Conservation (phyloP, 2,113 vertebrate species). For the Ammodytes dubius region DNA sequence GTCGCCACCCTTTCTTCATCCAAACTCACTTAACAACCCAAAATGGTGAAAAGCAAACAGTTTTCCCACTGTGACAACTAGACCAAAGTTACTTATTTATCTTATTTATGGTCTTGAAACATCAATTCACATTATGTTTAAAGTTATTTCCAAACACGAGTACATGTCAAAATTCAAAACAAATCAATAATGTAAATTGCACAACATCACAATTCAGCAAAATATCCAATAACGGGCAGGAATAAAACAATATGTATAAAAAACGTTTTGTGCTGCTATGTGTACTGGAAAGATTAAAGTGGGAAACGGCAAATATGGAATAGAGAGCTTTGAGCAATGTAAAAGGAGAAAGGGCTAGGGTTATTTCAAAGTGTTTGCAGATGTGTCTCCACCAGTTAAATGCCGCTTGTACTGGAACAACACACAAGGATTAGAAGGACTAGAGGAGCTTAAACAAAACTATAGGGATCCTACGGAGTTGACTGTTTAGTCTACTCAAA, state of each 20-base stretch:
- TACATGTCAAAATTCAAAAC: constrained; percentile 2
- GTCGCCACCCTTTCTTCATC: constrained; percentile 57
- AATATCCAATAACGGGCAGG: not conserved
- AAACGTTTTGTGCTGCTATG: not conserved
- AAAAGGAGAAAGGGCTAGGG: constrained; percentile 57
- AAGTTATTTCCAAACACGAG: not conserved
- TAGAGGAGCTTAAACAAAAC: constrained; percentile 75
- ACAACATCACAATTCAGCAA: not conserved
- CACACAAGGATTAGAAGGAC: constrained; percentile 78
- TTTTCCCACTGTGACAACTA: constrained; percentile 17
- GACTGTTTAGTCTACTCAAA: constrained; percentile 78
- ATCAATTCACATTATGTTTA: not conserved
- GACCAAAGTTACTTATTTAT: constrained; percentile 1
- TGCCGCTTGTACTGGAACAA: constrained; percentile 82
- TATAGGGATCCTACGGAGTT: constrained; percentile 60
- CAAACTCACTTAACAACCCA: constrained; percentile 63
- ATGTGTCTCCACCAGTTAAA: constrained; percentile 88
- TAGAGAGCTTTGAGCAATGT: constrained; percentile 54
- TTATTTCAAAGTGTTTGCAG: constrained; percentile 87
- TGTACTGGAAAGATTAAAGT: constrained; percentile 37
- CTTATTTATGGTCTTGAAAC: constrained; percentile 6
- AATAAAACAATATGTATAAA: not conserved
- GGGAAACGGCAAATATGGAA: constrained; percentile 45
- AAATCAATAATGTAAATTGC: not conserved
- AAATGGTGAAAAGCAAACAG: constrained; percentile 64